These are phyloP conservation scores for Callipepla californica DNA, from an alignment of 2,113 vertebrate species.

Conservation along the genomic window DNA sequence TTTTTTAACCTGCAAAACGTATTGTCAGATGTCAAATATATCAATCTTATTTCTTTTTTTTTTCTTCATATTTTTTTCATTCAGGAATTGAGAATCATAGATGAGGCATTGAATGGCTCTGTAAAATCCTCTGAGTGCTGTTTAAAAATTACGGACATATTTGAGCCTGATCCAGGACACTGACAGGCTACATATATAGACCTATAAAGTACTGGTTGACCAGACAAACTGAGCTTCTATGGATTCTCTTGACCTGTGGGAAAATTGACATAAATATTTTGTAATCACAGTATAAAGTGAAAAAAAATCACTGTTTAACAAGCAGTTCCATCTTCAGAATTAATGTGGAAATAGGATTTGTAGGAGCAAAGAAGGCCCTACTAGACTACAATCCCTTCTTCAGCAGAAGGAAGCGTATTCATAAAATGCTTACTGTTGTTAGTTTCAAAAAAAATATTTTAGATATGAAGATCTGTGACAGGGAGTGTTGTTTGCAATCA, in stretches of 20 bases:
- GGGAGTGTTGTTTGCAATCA: not conserved
- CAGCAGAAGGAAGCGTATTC: not conserved
- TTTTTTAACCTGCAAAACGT: not conserved
- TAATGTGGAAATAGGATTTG: not conserved
- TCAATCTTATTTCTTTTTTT: not conserved
- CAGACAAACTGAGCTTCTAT: not conserved
- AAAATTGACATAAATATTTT: slow-evolving; percentile 16
- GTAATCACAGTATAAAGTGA: slow-evolving; percentile 10
- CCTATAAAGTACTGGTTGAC: slow-evolving; percentile 8
- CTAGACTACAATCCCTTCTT: not conserved
- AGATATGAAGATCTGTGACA: not conserved
- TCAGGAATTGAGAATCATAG: not conserved
- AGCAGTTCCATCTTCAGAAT: not conserved
- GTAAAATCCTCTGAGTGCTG: not conserved
- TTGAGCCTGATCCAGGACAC: not conserved
- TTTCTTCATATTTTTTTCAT: not conserved
- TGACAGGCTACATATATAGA: not conserved
- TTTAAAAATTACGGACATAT: not conserved
- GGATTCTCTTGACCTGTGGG: not conserved
- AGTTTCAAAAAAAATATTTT: not conserved
- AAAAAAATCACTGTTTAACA: not conserved
- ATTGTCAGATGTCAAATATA: not conserved
- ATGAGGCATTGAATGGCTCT: not conserved
- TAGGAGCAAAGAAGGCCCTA: not conserved
- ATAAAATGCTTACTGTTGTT: not conserved